Conservation (phyloP, 2,113 vertebrate species). For the Mastomys coucha region DNA sequence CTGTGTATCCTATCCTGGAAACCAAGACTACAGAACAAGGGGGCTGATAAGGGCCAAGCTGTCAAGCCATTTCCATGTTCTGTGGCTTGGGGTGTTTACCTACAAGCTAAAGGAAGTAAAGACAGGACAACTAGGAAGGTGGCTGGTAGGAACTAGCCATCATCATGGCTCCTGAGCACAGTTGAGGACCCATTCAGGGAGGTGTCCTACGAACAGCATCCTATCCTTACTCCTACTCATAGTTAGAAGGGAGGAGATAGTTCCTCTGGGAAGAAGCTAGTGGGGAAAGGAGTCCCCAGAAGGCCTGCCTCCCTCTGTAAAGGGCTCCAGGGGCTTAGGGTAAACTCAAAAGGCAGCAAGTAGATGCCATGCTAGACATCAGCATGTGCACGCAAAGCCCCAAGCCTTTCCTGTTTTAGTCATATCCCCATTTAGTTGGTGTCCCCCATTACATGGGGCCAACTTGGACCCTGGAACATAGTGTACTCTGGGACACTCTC, state of each 20-base stretch:
- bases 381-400: neutral
- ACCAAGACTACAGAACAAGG: rapidly evolving
- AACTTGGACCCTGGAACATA: neutral
- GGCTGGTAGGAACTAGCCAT: neutral
- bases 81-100: neutral
- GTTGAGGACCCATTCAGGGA: neutral
- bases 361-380: no score
- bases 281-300: neutral
- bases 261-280: neutral
- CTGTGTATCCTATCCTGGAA: neutral
- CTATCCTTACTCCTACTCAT: neutral
- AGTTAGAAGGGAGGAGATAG: neutral
- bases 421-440: neutral
- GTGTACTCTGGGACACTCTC: neutral
- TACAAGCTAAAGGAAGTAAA: neutral
- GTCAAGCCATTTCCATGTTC: neutral
- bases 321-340: neutral
- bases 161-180: no score
- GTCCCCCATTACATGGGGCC: neutral
- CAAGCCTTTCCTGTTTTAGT: no score
- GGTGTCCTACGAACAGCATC: neutral
- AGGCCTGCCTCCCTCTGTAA: neutral
- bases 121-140: neutral
- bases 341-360: neutral
- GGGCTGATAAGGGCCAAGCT: neutral